Evolutionary conservation across 2,113 vertebrate genomes (phyloP).

Genomic region (Melanerpes aurifrons): DNA sequence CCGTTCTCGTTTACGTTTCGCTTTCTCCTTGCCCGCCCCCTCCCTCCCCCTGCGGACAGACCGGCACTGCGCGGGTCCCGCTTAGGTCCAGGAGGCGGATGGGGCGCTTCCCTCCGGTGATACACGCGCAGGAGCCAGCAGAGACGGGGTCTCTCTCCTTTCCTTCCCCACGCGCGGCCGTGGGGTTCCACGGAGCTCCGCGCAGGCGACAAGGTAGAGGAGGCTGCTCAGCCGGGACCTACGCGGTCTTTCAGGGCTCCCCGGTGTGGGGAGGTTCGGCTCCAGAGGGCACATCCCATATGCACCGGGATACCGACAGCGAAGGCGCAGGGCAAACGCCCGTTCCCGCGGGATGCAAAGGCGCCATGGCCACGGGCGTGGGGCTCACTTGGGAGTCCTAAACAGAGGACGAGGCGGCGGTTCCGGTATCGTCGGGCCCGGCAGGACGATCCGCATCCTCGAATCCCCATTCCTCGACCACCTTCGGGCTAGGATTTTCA

Average conservation of each 20-base stretch:
- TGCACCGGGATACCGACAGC: neutral
- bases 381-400: neutral
- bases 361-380: neutral
- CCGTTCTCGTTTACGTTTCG: constrained; percentile 39
- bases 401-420: neutral
- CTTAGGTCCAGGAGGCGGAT: neutral
- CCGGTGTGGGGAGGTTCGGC: neutral
- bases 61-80: neutral
- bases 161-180: neutral
- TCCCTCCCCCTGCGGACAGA: neutral
- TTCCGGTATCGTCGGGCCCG: neutral
- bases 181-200: neutral
- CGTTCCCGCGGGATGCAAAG: neutral
- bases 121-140: neutral
- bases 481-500: rapidly evolving
- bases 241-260: neutral
- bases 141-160: neutral
- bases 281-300: no score
- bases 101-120: neutral
- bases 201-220: neutral
- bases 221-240: neutral
- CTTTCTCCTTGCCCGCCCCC: neutral
- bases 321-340: no score
- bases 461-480: no score
- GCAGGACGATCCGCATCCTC: no score